A percentile compares a stretch with the other conserved stretches of the same genome.
phyloP scores from a whole-genome alignment of 1,140 invertebrate genomes.

The Cydia strobilella region DNA sequence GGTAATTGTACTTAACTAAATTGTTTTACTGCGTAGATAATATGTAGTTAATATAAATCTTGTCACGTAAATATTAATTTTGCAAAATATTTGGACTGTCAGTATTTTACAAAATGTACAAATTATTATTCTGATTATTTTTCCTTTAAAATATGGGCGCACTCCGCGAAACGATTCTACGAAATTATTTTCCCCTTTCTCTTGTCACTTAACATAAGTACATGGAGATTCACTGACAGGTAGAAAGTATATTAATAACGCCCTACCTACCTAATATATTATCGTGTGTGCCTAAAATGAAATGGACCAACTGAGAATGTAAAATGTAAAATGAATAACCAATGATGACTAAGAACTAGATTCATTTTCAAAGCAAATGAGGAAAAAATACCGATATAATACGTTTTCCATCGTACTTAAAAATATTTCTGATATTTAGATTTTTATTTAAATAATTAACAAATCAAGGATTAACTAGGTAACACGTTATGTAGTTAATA shows the following conservation, averaged over 20 bases:
- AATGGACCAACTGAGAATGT: not conserved
- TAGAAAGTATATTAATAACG: constrained; percentile 14
- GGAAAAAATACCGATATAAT: not conserved
- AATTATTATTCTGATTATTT: not conserved
- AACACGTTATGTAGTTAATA: too few species aligned
- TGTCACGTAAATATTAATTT: too few species aligned
- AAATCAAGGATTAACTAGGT: too few species aligned
- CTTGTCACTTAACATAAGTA: constrained; percentile 20
- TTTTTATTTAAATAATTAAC: too few species aligned
- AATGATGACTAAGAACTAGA: not conserved
- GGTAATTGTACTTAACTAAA: too few species aligned
- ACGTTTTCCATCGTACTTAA: too few species aligned
- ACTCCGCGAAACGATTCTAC: not conserved
- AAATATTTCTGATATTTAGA: too few species aligned
- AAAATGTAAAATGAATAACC: not conserved
- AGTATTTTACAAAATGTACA: not conserved
- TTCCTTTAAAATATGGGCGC: not conserved
- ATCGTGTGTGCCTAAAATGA: not conserved
- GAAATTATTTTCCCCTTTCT: constrained; percentile 20
- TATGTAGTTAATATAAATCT: too few species aligned
- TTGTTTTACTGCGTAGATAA: too few species aligned
- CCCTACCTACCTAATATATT: not conserved
- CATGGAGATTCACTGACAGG: constrained; percentile 2
- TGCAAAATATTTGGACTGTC: not conserved
- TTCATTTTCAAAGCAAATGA: not conserved